A percentile compares a stretch with the other conserved stretches of the same genome.
Conservation (phyloP, 2,888 invertebrate species). For the Cryptosula pallasiana region DNA sequence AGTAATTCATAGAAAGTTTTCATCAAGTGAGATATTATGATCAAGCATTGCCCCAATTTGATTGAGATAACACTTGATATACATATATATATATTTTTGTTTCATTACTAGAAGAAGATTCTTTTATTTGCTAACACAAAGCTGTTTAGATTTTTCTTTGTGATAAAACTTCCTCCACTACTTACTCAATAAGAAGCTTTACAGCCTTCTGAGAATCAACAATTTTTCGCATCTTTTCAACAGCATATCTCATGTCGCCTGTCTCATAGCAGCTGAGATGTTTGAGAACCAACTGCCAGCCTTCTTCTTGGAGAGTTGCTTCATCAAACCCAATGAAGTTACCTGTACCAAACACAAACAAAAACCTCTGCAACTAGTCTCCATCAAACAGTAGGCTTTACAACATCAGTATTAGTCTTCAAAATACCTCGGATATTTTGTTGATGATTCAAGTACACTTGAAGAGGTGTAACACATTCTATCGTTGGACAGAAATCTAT, state of each 20-base stretch:
- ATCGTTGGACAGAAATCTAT: background rate
- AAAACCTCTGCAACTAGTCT: too few species aligned
- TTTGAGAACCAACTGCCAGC: constrained; percentile 9
- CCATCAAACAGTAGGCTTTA: too few species aligned
- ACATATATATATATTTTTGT: background rate
- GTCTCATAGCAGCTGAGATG: background rate
- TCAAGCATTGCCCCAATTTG: too few species aligned
- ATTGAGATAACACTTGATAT: too few species aligned
- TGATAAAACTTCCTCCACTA: background rate
- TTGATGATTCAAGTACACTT: too few species aligned
- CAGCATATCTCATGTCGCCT: background rate
- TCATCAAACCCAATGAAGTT: constrained; percentile 6
- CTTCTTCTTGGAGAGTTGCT: background rate
- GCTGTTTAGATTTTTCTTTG: too few species aligned
- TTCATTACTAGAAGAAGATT: background rate
- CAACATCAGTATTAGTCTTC: too few species aligned
- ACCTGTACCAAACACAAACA: too few species aligned
- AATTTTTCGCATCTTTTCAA: background rate
- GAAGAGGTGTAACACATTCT: background rate
- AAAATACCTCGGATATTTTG: too few species aligned
- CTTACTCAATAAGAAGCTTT: background rate
- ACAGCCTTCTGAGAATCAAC: background rate
- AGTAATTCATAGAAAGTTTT: too few species aligned
- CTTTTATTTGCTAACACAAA: too few species aligned
- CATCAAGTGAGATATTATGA: too few species aligned